Conservation (phyloP, 2,888 invertebrate species). For the Rutpela maculata region DNA sequence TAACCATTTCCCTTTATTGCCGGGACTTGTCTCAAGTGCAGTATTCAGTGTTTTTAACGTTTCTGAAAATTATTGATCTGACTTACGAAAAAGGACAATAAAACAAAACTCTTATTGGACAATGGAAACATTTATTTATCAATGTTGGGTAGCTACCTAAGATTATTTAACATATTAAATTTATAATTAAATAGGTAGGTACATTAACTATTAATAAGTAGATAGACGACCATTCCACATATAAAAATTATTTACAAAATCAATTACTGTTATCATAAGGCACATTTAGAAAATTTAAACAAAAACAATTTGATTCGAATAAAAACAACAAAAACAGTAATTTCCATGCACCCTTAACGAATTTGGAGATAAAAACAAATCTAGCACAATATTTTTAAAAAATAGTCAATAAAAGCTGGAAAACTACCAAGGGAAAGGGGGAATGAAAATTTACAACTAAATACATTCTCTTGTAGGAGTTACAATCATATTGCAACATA, state of each 20-base stretch:
- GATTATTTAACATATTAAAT: conserved; percentile 18
- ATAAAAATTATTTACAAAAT: conserved; percentile 38
- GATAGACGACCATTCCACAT: conserved; percentile 5
- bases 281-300: conserved; percentile 27
- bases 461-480: neutral
- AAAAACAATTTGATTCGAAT: neutral
- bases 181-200: conserved; percentile 4
- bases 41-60: no score
- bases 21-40: no score
- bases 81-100: no score
- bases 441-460: neutral
- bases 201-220: conserved; percentile 15
- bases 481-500: neutral
- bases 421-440: neutral
- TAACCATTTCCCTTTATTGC: no score
- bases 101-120: neutral
- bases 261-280: conserved; percentile 22
- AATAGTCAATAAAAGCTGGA: neutral
- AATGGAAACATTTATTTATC: conserved; percentile 25
- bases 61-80: no score
- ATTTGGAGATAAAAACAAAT: no score
- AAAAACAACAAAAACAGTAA: neutral
- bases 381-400: neutral
- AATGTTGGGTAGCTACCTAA: conserved; percentile 20
- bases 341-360: neutral